Base-by-base conservation (phyloP, 2,113 vertebrate genomes). In the Sphyrna mokarran region DNA sequence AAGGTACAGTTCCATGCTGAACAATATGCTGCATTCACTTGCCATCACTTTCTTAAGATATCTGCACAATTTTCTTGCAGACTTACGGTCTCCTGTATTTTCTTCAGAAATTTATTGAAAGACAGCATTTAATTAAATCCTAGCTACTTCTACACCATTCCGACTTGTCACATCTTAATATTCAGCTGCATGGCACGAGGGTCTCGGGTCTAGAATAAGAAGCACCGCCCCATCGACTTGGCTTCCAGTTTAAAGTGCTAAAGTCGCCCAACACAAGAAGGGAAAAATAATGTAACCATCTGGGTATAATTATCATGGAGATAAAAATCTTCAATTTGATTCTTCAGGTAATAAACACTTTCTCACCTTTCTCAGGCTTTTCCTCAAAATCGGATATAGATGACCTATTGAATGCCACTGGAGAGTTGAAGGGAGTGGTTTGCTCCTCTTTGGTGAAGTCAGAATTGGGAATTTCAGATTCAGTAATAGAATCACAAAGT, bases 401-500 rank as follows among this genome's bases (percentile, higher is more conserved):
- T 97, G 98, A 98, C 96, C 97, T 98, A 96, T 98, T 98, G 93
- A 98, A 98, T 86, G 98, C 97, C 89, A 98, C 98, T 80, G 98
- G 98, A 96, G 98, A 99, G 96, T 98, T 99, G 29, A 99, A 98
- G 96, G 99, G 97, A 96, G 97, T 99, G 97, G 98, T 98, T 96
- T 98, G 98, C 72, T 98, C 98, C 97, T 99, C 99, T 96, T 96
- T 98, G 97, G 98, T 98, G 96, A 98, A 98, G 96, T 97, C 97
- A 96, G 98, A 94, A 96, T 99, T 99, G 66, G 98, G 98, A 87
- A 98, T 98, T 76, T 99, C 99, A 22, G 98, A 99, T 97, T 99
- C 99, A 97, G 99, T 99, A 97, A 98, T 98, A 0, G 99, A 99
- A 96, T 99, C 99, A 0, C 99, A 99, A 97, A 99, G 98, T 93